Conservation (phyloP, 2,888 invertebrate genomes). For the Lycaena phlaeas region DNA sequence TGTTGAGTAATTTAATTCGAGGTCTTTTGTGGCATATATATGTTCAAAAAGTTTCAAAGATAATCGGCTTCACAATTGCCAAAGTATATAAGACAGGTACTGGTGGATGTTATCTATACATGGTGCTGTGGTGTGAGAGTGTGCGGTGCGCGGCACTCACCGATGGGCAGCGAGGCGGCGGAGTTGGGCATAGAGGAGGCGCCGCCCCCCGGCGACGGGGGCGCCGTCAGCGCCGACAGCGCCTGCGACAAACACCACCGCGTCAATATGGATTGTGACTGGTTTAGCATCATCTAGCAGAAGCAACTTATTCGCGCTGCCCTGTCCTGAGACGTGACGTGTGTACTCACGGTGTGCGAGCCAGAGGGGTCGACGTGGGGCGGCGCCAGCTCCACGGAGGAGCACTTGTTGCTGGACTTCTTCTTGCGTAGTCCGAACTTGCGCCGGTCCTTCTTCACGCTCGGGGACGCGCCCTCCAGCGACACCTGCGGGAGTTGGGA, state of each 20-base stretch:
- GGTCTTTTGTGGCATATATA: too few species aligned
- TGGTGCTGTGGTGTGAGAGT: not conserved
- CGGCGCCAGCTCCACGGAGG: slow-evolving; percentile 71
- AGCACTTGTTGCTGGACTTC: slow-evolving; percentile 74
- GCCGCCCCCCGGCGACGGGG: slow-evolving; percentile 62
- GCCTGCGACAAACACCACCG: too few species aligned
- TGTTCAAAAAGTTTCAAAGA: too few species aligned
- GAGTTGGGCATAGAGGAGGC: slow-evolving; percentile 55
- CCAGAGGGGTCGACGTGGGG: slow-evolving; percentile 44
- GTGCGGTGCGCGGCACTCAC: slow-evolving; percentile 30
- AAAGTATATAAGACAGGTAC: too few species aligned
- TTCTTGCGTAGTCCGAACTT: slow-evolving; percentile 80
- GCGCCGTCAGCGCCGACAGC: slow-evolving; percentile 57
- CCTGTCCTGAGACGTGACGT: too few species aligned
- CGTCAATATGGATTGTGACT: too few species aligned
- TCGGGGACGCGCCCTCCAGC: slow-evolving; percentile 74
- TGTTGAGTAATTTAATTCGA: too few species aligned
- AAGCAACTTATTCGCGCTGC: not conserved
- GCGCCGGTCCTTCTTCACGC: slow-evolving; percentile 78
- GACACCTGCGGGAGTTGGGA: too few species aligned
- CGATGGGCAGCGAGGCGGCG: slow-evolving; percentile 61
- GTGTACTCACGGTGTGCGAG: slow-evolving; percentile 51
- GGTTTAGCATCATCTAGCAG: not conserved
- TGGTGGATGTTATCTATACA: too few species aligned
- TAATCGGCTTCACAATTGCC: too few species aligned